Evolutionary conservation across 2,888 invertebrate species (phyloP).

Genomic region (Eumerus sabulonum): DNA sequence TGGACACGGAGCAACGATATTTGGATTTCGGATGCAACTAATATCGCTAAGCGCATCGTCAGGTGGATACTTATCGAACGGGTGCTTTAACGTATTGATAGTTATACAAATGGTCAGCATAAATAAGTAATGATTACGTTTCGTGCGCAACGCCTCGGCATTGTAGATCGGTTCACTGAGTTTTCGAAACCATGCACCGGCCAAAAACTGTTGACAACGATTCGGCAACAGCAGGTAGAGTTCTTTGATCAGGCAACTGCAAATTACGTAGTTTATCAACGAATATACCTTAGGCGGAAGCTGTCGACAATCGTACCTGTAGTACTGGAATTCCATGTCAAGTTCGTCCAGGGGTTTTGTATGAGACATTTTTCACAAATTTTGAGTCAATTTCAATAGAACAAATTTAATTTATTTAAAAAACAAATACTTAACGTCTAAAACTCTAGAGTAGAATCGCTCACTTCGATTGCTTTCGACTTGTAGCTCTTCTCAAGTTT

Average conservation of each 20-base stretch:
- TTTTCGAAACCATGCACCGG: slow-evolving; percentile 62
- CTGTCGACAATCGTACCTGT: slow-evolving; percentile 27
- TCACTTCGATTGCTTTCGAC: slow-evolving; percentile 71
- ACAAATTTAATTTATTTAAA: slow-evolving; percentile 25
- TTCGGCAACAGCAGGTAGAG: slow-evolving; percentile 42
- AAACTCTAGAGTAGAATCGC: slow-evolving; percentile 75
- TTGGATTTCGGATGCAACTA: slow-evolving; percentile 13
- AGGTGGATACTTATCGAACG: slow-evolving; percentile 56
- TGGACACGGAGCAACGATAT: background rate
- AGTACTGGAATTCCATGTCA: slow-evolving; percentile 62
- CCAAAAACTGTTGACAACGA: slow-evolving; percentile 33
- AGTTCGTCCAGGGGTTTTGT: slow-evolving; percentile 44
- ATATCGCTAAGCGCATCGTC: slow-evolving; percentile 16
- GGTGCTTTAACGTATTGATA: slow-evolving; percentile 51
- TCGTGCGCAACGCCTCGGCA: slow-evolving; percentile 51
- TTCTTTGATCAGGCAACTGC: slow-evolving; percentile 56
- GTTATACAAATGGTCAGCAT: slow-evolving; percentile 66
- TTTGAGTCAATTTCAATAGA: background rate
- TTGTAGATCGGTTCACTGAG: slow-evolving; percentile 62
- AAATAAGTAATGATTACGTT: slow-evolving; percentile 68
- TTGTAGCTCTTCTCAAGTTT: slow-evolving; percentile 80
- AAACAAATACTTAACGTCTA: slow-evolving; percentile 59
- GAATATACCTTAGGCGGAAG: too few species aligned
- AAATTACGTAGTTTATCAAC: background rate
- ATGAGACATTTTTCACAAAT: slow-evolving; percentile 46